Evolutionary conservation across 1,140 invertebrate species (phyloP).

Genomic region (Parasteatoda tepidariorum): DNA sequence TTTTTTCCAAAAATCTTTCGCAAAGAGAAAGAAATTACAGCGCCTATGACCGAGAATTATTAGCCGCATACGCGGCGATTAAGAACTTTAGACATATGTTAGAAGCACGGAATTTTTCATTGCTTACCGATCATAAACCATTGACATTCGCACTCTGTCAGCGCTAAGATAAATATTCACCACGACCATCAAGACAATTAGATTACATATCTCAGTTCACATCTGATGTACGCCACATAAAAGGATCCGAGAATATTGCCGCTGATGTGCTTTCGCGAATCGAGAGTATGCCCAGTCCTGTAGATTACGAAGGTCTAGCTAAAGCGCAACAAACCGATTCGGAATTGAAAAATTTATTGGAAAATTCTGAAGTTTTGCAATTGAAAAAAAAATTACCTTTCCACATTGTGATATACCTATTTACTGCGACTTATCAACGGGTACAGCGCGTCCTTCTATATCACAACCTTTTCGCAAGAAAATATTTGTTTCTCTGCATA

Average conservation of each 20-base stretch:
- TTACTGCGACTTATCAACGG: constrained; percentile 34
- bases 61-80: constrained; percentile 63
- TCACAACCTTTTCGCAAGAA: not conserved
- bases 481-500: constrained; percentile 19
- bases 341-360: not conserved
- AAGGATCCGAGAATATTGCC: too few relatives aligned
- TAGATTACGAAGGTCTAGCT: not conserved
- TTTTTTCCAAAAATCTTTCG: constrained; percentile 3
- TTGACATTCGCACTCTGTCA: constrained; percentile 63
- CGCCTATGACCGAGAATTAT: constrained; percentile 60
- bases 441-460: constrained; percentile 13
- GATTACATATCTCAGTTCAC: constrained; percentile 67
- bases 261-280: too few relatives aligned
- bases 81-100: constrained; percentile 64
- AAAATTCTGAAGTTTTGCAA: not conserved
- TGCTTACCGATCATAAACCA: constrained; percentile 65
- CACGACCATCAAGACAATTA: not conserved
- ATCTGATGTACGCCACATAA: constrained; percentile 65
- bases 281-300: not conserved
- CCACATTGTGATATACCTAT: not conserved
- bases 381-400: not conserved
- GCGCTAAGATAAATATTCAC: constrained; percentile 49
- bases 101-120: constrained; percentile 64
- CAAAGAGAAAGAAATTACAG: constrained; percentile 42
- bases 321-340: not conserved